Evolutionary conservation across 2,888 invertebrate species (phyloP).

Genomic region (Lycocerus yunnanus): DNA sequence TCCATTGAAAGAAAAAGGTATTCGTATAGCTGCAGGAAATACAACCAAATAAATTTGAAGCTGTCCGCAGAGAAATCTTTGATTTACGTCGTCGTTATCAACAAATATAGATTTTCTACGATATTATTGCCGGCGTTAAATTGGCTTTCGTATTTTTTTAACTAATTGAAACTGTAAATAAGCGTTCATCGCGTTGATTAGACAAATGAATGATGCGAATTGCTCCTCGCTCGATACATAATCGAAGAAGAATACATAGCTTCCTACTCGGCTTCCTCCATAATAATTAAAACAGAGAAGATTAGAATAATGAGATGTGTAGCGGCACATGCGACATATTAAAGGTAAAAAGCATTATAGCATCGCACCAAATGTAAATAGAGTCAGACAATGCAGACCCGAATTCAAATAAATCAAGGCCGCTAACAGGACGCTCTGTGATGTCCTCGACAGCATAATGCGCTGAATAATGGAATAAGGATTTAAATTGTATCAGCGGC

Average conservation of each 20-base stretch:
- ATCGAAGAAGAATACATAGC: too few species aligned
- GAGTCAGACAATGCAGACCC: conserved; percentile 49
- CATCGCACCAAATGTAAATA: conserved; percentile 34
- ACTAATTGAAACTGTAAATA: background rate
- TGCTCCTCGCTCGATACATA: too few species aligned
- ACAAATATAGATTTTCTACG: background rate
- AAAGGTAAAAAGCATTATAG: conserved; percentile 26
- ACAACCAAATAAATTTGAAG: background rate
- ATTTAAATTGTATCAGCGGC: conserved; percentile 53
- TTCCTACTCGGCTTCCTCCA: background rate
- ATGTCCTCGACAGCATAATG: conserved; percentile 51
- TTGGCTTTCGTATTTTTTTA: background rate
- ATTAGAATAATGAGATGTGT: background rate
- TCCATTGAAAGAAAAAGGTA: background rate
- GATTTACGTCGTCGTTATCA: background rate
- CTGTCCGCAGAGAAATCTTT: background rate
- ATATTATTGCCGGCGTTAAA: background rate
- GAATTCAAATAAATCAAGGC: conserved; percentile 53
- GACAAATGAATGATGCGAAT: background rate
- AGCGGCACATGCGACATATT: conserved; percentile 23
- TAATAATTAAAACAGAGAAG: background rate
- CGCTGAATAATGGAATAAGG: conserved; percentile 54
- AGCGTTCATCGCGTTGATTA: background rate
- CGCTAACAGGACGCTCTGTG: conserved; percentile 53
- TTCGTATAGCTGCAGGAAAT: background rate